A percentile compares a stretch with the other conserved stretches of the same genome.
phyloP scores from a whole-genome alignment of 2,888 invertebrate species.

The Athripsodes cinereus region DNA sequence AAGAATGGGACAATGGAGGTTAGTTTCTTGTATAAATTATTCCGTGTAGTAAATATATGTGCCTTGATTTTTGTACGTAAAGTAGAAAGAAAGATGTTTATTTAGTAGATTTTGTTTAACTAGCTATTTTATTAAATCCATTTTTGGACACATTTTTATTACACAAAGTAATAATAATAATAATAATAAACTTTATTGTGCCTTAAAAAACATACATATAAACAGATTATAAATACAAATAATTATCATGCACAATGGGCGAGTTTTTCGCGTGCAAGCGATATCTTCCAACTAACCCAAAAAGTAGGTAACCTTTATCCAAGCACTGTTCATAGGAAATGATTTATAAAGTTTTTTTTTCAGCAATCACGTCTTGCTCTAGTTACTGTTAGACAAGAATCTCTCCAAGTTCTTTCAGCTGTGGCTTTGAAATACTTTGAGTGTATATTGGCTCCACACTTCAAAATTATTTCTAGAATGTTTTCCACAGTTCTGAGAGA shows the following conservation, averaged over 20 bases:
- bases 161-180: no score
- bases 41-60: not conserved
- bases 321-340: not conserved
- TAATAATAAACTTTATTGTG: no score
- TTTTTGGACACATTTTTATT: not conserved
- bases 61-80: not conserved
- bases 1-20: constrained; percentile 27
- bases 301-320: no score
- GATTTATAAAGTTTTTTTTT: not conserved
- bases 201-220: no score
- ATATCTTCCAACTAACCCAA: no score
- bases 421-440: constrained; percentile 56
- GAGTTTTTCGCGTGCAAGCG: no score
- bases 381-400: constrained; percentile 69
- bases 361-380: constrained; percentile 33
- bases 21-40: constrained; percentile 1
- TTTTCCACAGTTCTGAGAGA: constrained; percentile 54
- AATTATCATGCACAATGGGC: no score
- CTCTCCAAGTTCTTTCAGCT: constrained; percentile 65
- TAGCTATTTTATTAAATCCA: not conserved
- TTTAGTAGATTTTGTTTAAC: not conserved
- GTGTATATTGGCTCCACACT: constrained; percentile 49
- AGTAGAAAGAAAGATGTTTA: not conserved
- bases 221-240: no score
- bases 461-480: constrained; percentile 54